phyloP scores from a whole-genome alignment of 1,140 invertebrate species.

The Stegodyphus mimosarum region DNA sequence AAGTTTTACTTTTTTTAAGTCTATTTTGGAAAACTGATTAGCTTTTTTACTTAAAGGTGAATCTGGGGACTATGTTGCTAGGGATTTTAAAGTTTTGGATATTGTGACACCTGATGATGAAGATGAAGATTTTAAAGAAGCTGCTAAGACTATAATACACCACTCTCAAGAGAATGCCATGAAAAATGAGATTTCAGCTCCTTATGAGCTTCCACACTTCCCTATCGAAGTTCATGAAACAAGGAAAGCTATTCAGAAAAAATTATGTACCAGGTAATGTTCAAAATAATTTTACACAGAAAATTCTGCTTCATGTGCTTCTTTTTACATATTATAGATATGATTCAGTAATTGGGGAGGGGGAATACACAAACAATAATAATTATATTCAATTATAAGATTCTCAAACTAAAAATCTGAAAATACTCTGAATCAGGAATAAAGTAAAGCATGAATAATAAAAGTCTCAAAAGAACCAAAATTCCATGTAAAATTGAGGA shows the following conservation, averaged over 20 bases:
- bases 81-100: conserved; percentile 21
- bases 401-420: too few relatives aligned
- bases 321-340: not conserved
- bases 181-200: conserved; percentile 87
- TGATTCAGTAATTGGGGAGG: too few relatives aligned
- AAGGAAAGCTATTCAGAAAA: conserved; percentile 93
- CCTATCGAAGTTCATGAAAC: conserved; percentile 94
- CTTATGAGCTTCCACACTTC: conserved; percentile 95
- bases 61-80: conserved; percentile 44
- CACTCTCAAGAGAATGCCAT: conserved; percentile 50
- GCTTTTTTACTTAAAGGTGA: conserved; percentile 16
- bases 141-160: conserved; percentile 33
- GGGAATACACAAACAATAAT: too few relatives aligned
- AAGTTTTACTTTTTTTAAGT: not conserved
- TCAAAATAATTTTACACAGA: not conserved
- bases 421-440: too few relatives aligned
- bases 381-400: too few relatives aligned
- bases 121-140: conserved; percentile 32
- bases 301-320: not conserved
- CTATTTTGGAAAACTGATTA: not conserved
- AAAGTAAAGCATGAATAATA: too few relatives aligned
- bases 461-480: too few relatives aligned
- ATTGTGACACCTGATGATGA: conserved; percentile 31
- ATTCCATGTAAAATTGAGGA: too few relatives aligned
- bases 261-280: conserved; percentile 86